These are phyloP conservation scores for Eustalomyia histrio DNA, from an alignment of 2,888 invertebrate genomes.

Conservation along the genomic window DNA sequence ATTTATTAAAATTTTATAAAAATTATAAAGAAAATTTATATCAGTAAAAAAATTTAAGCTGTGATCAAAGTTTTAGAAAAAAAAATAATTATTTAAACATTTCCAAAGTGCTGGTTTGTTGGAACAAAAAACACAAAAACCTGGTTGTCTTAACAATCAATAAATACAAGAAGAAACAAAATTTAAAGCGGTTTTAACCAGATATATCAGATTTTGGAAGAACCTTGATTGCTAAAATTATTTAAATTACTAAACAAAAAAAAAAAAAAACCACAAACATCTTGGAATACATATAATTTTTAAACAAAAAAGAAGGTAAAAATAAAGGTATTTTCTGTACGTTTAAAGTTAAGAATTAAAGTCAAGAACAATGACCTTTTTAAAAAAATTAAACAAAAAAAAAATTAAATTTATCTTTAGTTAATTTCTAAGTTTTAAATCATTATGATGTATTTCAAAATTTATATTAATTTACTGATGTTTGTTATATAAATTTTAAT, in stretches of 20 bases:
- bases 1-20: background rate
- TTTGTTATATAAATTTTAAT: no score
- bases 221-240: conserved; percentile 45
- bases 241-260: conserved; percentile 12
- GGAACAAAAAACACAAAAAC: background rate
- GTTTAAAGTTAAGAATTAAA: background rate
- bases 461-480: no score
- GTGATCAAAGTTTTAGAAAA: background rate
- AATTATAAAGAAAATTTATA: background rate
- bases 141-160: conserved; percentile 31
- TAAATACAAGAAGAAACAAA: conserved; percentile 12
- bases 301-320: conserved; percentile 21
- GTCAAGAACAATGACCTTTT: conserved; percentile 14
- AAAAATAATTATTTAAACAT: conserved; percentile 2
- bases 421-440: no score
- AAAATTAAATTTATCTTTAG: background rate
- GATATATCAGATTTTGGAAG: conserved; percentile 33
- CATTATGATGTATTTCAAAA: background rate
- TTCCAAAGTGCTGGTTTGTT: conserved; percentile 17
- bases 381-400: background rate
- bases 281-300: conserved; percentile 27
- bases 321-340: background rate
- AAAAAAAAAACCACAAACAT: conserved; percentile 37
- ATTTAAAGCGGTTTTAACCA: conserved; percentile 51
- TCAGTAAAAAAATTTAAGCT: background rate